Evolutionary conservation across 2,888 invertebrate genomes (phyloP), one percentile per base, ranked within the genome.

Genomic region (Eristalis tenax): DNA sequence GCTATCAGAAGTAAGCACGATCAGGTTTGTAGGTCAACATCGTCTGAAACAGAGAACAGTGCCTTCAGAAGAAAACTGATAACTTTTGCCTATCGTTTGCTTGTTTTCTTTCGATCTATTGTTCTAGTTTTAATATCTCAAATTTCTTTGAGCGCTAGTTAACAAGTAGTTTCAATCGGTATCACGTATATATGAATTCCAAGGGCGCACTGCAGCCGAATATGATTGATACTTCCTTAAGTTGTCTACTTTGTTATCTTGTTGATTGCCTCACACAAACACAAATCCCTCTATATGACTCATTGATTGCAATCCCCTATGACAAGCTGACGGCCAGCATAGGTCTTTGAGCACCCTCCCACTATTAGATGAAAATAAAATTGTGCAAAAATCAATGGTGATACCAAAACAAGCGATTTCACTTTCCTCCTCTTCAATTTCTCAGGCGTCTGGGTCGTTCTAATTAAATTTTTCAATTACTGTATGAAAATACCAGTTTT

Each of bases 381-480:
- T 63, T 40, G 40, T 59, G 64, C 59, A 81, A 79, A 85, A 87
- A 83, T 79, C 71, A 83, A 76, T 87, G n/a, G 23, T 2, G 22
- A 22, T 11, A 4, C 22, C 13, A 65, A 70, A 65, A 61, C 56
- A 77, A 63, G 22, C 32, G 28, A 43, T 40, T 75, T 73, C 63
- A 69, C 71, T 75, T 66, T 68, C 56, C 66, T 32, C 26, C 32
- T 23, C 15, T 74, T 15, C 5, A 10, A 13, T 11, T 59, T 65
- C 56, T 11, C 22, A 18, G 61, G 38, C 26, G 40, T 56, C 56
- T 56, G 23, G 15, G 15, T 50, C 13, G n/a, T 64, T 64, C 18
- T 85, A 83, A 83, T 83, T 87, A 80, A 79, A 83, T 87, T 87
- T 83, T 80, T 59, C 79, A 59, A 73, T 79, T 87, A 70, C 65